Evolutionary conservation across 30 jellyfish, hydroid and myxozoan species (phyloP).

Genomic region (Morbakka virulenta): DNA sequence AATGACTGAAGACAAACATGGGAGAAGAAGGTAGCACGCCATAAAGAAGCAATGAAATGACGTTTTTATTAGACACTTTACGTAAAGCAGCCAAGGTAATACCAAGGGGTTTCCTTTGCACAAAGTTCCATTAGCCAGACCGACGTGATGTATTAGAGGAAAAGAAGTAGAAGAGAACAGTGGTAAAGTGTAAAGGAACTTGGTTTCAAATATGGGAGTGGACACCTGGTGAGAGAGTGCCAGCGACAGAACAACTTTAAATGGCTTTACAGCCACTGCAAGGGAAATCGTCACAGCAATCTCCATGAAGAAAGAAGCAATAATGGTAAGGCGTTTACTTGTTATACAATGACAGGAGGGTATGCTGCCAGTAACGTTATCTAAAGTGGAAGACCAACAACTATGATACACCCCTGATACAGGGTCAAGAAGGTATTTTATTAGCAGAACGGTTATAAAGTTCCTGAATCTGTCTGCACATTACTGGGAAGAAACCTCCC

Average conservation of each 20-base stretch:
- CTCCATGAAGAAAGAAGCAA: conserved; percentile 35
- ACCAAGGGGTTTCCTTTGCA: conserved; percentile 43
- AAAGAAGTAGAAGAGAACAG: conserved; percentile 22
- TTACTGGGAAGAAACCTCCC: conserved; percentile 33
- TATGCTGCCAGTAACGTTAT: conserved; percentile 42
- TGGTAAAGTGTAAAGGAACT: conserved; percentile 29
- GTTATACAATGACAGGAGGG: conserved; percentile 20
- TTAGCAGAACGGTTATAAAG: conserved; percentile 21
- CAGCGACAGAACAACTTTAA: conserved; percentile 31
- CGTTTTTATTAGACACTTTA: no score
- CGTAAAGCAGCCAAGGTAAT: conserved; percentile 6
- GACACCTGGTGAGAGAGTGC: conserved; percentile 35
- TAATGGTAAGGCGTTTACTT: conserved; percentile 5
- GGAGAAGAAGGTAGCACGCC: no score
- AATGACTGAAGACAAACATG: no score
- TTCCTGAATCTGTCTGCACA: neutral
- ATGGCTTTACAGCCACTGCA: no score
- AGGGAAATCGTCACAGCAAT: conserved; percentile 52
- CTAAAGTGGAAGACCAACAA: conserved; percentile 13
- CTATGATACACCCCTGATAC: conserved; percentile 26
- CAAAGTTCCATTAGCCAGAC: conserved; percentile 58
- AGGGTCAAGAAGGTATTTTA: conserved; percentile 4
- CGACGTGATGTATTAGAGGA: conserved; percentile 14
- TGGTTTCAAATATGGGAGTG: conserved; percentile 43
- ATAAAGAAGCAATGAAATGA: no score